Conservation (phyloP, 1,140 invertebrate species). For the Acyrthosiphon pisum region DNA sequence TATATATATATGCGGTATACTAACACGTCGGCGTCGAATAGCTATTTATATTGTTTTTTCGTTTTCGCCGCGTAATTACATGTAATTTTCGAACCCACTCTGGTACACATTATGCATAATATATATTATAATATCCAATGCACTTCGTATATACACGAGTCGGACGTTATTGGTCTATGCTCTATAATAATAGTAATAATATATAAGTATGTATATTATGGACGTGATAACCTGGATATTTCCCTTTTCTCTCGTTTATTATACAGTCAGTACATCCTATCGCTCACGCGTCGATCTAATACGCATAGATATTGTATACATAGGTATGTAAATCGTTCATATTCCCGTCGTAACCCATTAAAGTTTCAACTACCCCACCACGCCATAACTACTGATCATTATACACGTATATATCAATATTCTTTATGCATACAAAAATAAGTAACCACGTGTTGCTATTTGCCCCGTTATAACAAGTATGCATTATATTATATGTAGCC, state of each 20-base stretch:
- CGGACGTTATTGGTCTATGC: neutral
- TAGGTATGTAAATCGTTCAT: neutral
- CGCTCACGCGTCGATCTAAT: neutral
- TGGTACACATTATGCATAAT: neutral
- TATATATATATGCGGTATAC: neutral
- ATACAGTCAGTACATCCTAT: neutral
- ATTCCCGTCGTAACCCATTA: neutral
- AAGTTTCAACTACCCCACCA: neutral
- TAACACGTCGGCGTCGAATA: neutral
- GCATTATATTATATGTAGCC: too few relatives aligned
- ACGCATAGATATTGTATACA: neutral
- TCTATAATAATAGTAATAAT: neutral
- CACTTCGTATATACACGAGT: neutral
- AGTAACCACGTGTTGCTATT: neutral
- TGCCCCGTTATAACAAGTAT: neutral
- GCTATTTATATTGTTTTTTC: neutral
- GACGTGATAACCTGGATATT: neutral
- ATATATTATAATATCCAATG: neutral
- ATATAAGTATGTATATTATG: neutral
- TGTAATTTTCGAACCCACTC: neutral
- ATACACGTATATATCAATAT: neutral
- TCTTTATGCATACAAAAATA: neutral
- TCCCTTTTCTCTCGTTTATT: neutral
- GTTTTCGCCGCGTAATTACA: slow-evolving; percentile 24
- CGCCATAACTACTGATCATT: neutral